Conservation (phyloP, 1,140 invertebrate genomes). For the Calliphora vicina region DNA sequence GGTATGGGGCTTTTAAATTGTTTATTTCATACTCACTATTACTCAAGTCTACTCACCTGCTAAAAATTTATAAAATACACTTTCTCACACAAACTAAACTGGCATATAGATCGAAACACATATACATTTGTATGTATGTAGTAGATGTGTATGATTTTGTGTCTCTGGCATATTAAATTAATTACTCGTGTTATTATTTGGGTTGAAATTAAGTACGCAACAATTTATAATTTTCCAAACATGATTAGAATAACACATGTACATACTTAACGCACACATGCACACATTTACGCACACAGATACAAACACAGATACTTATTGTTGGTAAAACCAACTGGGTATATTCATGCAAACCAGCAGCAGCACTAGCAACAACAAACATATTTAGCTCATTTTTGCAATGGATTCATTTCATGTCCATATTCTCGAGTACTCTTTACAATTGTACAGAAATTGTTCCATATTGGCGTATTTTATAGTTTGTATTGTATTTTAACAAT, state of each 20-base stretch:
- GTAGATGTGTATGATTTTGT: constrained; percentile 38
- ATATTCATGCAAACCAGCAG: too few relatives aligned
- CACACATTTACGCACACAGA: constrained; percentile 6
- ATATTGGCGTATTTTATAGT: background rate
- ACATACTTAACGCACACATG: constrained; percentile 45
- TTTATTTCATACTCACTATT: too few relatives aligned
- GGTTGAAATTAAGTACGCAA: constrained; percentile 60
- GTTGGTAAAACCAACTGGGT: background rate
- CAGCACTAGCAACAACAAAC: too few relatives aligned
- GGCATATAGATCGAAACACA: background rate
- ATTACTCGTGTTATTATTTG: constrained; percentile 62
- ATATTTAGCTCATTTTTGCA: background rate
- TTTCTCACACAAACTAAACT: background rate
- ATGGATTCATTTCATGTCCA: background rate
- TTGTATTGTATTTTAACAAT: too few relatives aligned
- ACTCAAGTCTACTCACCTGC: background rate
- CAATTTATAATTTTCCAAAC: constrained; percentile 61
- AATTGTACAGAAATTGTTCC: constrained; percentile 24
- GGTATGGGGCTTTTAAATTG: too few relatives aligned
- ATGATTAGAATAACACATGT: constrained; percentile 56
- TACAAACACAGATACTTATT: background rate
- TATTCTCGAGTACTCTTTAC: background rate
- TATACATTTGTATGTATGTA: background rate
- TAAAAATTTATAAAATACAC: background rate
- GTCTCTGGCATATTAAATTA: constrained; percentile 61